Conservation (phyloP, 2,797 vertebrate genomes). For the Bufotes viridis region DNA sequence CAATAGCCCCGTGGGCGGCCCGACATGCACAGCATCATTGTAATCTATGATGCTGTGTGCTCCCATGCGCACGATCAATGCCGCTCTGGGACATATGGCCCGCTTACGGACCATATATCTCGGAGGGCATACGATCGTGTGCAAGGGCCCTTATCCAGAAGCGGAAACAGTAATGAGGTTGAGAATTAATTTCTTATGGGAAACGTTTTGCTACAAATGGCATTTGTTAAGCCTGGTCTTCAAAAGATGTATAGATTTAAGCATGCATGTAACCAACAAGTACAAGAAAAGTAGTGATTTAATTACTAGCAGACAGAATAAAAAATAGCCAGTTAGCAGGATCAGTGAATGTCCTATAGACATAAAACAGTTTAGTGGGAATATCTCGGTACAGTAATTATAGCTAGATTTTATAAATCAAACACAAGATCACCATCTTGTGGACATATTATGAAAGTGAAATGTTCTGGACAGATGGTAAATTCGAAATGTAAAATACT, state of each 20-base stretch:
- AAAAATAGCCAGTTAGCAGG: not conserved
- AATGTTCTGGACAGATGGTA: not conserved
- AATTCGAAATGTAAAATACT: not conserved
- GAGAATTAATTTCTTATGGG: too few species aligned
- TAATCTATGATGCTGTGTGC: too few species aligned
- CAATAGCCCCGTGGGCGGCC: too few species aligned
- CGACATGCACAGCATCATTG: too few species aligned
- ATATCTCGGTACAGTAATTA: not conserved
- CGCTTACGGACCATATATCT: too few species aligned
- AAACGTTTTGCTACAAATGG: too few species aligned
- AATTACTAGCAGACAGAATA: not conserved
- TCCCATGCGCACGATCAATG: too few species aligned
- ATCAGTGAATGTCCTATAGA: not conserved
- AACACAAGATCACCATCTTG: conserved; percentile 20
- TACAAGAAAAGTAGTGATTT: not conserved
- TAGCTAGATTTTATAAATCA: not conserved
- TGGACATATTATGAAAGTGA: not conserved
- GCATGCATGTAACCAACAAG: not conserved
- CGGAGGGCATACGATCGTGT: too few species aligned
- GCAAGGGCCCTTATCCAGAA: too few species aligned
- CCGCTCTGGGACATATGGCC: too few species aligned
- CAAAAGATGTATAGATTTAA: not conserved
- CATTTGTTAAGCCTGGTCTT: not conserved
- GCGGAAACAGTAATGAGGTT: too few species aligned
- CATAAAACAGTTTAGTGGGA: not conserved